Evolutionary conservation across 2,888 invertebrate genomes (phyloP), one percentile per base, ranked within the genome.

Genomic region (Leptopilina drosophilae): DNA sequence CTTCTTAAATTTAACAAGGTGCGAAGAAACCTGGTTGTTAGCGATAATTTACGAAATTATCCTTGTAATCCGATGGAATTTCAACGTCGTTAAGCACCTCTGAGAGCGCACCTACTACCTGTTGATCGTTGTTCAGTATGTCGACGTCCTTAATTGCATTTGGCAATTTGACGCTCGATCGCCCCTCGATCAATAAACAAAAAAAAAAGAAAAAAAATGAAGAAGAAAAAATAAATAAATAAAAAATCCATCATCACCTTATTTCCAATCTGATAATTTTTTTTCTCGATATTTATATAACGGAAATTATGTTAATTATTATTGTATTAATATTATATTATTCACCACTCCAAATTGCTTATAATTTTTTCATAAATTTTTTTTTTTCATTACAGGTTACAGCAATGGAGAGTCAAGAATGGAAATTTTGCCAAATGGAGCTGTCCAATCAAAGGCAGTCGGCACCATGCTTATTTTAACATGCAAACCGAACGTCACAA

Each of bases 381-480:
- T 49, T 0, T 49, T 49, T 49, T 77, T 83, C 77, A 78, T 89
- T 89, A n/a, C 90, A 90, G 91, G 85, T 56, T 78, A 80, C 76
- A 85, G 84, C 77, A 85, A 84, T 76, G 88, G 83, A 64, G 84
- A 83, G 64, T 94, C 94, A 84, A 92, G 92, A 53, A 91, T 97
- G 88, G 94, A 94, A 91, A 96, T 97, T 87, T 94, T 94, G 85
- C 97, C 97, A 12, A 93, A 92, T 84, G 95, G 94, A 86, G 93
- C 94, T 78, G 93, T 94, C 78, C 95, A 96, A 89, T 94, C 94
- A 14, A 96, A 95, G 85, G 94, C 96, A 0, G 94, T 97, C 12
- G 96, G 96, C 76, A 94, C 95, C 87, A 95, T 95, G 64, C 93
- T 96, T 79, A 95, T 96, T 76, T 93, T 97, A 83, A 96, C 97